A percentile compares a stretch with the other conserved stretches of the same genome.
Evolutionary conservation across 1,140 invertebrate genomes (phyloP).

Genomic region (Drosophila punjabiensis): DNA sequence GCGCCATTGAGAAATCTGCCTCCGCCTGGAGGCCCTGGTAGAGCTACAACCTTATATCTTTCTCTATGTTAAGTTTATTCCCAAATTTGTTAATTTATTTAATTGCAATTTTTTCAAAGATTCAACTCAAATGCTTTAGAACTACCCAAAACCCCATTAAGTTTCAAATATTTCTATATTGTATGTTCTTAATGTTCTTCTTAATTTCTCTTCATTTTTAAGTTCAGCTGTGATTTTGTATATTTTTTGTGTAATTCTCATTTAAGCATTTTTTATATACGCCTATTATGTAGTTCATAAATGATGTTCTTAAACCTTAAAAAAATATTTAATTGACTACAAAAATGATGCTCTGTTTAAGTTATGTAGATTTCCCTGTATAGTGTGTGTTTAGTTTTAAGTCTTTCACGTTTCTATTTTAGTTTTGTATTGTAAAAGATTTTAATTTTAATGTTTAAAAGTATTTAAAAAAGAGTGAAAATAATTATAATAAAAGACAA

Average conservation of each 20-base stretch:
- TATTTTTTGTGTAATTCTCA: conserved; percentile 75
- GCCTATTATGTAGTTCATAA: conserved; percentile 61
- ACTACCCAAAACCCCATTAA: conserved; percentile 32
- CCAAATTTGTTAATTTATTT: conserved; percentile 71
- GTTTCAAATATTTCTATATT: conserved; percentile 42
- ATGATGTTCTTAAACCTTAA: conserved; percentile 2
- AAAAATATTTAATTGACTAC: conserved; percentile 25
- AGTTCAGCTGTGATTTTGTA: conserved; percentile 84
- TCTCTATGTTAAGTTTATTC: conserved; percentile 65
- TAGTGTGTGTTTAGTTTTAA: conserved; percentile 42
- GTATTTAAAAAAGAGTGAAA: conserved; percentile 54
- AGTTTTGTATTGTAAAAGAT: conserved; percentile 29
- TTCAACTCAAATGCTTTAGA: conserved; percentile 41
- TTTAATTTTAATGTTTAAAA: conserved; percentile 33
- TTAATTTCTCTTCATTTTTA: conserved; percentile 68
- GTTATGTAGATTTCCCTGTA: conserved; percentile 72
- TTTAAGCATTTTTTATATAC: conserved; percentile 50
- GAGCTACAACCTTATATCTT: background rate
- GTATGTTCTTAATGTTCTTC: conserved; percentile 30
- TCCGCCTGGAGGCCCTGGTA: conserved; percentile 65
- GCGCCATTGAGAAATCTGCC: conserved; percentile 65
- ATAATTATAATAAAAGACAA: conserved; percentile 50
- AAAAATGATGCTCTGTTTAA: conserved; percentile 48
- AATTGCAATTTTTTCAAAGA: conserved; percentile 61
- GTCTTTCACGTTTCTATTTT: conserved; percentile 58